These are phyloP conservation scores for Linhomoeus sp. DNA, from an alignment of 2,888 invertebrate genomes.

Conservation along the genomic window DNA sequence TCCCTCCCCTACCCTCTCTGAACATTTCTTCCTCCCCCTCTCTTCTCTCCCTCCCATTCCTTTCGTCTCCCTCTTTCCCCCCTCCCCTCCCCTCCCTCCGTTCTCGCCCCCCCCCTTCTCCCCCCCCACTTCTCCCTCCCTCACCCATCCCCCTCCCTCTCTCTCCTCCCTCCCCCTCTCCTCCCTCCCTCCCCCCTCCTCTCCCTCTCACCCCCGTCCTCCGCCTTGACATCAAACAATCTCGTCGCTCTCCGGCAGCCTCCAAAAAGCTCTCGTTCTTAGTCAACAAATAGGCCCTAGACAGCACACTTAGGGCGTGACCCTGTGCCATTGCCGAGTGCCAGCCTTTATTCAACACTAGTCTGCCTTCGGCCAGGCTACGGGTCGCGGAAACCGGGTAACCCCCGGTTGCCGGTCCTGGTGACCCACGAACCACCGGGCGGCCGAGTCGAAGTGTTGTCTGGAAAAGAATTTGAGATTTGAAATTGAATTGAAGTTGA, in stretches of 20 bases:
- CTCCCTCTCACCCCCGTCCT: background rate
- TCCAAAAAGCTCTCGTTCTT: constrained; percentile 48
- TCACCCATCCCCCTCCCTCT: no score
- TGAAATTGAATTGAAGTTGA: background rate
- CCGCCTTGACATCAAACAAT: constrained; percentile 40
- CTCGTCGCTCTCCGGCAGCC: constrained; percentile 60
- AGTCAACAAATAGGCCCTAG: constrained; percentile 66
- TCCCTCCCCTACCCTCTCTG: no score
- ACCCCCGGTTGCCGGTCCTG: constrained; percentile 63
- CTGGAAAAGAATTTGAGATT: constrained; percentile 19
- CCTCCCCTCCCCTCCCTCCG: no score
- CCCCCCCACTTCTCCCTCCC: no score
- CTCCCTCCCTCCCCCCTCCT: background rate
- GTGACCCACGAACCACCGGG: constrained; percentile 68
- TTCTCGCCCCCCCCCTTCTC: no score
- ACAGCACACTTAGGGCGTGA: constrained; percentile 70
- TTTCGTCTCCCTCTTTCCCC: no score
- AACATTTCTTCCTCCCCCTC: no score
- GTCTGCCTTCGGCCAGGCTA: constrained; percentile 47
- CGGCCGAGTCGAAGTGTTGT: constrained; percentile 72
- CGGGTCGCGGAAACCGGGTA: no score
- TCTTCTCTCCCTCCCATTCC: no score
- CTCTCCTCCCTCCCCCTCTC: background rate
- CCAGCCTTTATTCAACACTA: constrained; percentile 67
- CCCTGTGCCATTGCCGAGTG: constrained; percentile 98